These are phyloP conservation scores for Pseudochirops corinnae DNA, from an alignment of 2,797 vertebrate genomes.

Conservation along the genomic window DNA sequence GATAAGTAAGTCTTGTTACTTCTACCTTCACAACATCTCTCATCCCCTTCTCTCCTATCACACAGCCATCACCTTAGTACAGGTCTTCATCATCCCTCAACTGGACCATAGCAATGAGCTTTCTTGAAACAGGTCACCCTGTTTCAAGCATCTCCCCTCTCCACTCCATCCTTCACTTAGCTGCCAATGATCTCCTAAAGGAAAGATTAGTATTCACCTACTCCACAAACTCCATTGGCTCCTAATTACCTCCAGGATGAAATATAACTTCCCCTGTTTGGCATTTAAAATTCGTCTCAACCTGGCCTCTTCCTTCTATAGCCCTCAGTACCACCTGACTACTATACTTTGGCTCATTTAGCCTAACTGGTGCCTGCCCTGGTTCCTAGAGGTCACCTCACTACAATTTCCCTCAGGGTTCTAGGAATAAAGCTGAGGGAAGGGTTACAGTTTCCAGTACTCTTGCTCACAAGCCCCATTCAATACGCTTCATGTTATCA, in stretches of 20 bases:
- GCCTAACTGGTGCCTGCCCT: neutral
- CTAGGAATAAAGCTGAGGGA: neutral
- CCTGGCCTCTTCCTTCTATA: neutral
- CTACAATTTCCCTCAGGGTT: neutral
- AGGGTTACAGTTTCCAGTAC: neutral
- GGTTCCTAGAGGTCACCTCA: neutral
- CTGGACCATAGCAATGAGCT: neutral
- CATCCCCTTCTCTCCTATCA: neutral
- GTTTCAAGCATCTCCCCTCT: too few species aligned
- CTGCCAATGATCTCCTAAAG: neutral
- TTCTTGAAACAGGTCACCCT: neutral
- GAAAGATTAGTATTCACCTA: neutral
- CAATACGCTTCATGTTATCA: neutral
- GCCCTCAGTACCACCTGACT: neutral
- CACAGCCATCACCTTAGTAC: neutral
- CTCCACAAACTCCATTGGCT: neutral
- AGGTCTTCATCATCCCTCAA: neutral
- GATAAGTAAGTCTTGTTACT: neutral
- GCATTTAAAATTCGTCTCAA: neutral
- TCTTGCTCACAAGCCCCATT: neutral
- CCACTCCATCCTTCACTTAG: too few species aligned
- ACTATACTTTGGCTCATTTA: neutral
- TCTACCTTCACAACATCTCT: neutral
- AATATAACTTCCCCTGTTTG: neutral
- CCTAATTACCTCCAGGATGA: neutral